Base-by-base conservation (phyloP, 2,113 vertebrate species). In the Engystomops pustulosus region DNA sequence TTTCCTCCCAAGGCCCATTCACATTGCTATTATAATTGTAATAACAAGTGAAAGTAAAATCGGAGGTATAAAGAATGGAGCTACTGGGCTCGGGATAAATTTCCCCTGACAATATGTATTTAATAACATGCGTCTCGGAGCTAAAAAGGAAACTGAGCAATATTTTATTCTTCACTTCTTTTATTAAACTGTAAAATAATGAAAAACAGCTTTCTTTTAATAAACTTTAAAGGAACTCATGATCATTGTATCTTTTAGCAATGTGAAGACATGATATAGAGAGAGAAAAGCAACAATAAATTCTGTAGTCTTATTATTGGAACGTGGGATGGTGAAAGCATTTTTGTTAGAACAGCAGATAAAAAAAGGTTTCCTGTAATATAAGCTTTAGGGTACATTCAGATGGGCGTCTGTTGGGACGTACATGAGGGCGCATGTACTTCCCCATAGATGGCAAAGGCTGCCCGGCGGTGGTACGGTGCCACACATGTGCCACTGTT, bases 141-240 rank as follows among this genome's bases (percentile, higher is more conserved):
- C 81, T 32, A 83, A 76, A 76, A 81, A 65, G n/a, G 36, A 83
- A 62, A 83, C 36, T 0, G 45, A 49, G 58, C 81, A 83, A 76
- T 75, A 75, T 75, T 83, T 75, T 67, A 83, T 76, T 75, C 81
- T 70, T 47, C 23, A 30, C 69, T 81, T 36, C 45, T 83, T 74
- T 83, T 76, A 83, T 75, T 83, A 83, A 83, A 83, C 70, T 65
- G 55, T 49, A 30, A 83, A 83, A 76, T 83, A 83, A 83, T 83
- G 71, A 83, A 83, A 76, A 83, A 83, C 81, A 83, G 53, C 81
- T 76, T 76, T 75, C 81, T 83, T 83, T 83, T 83, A 83, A 83
- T 83, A 83, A 83, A 83, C 70, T 34, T 76, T 67, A 75, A 83
- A 76, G 74, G 55, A 65, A 58, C 44, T 49, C 34, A 30, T 83